A percentile compares a stretch with the other conserved stretches of the same genome.
Conservation (phyloP, 2,797 vertebrate genomes). For the Lutjanus campechanus region DNA sequence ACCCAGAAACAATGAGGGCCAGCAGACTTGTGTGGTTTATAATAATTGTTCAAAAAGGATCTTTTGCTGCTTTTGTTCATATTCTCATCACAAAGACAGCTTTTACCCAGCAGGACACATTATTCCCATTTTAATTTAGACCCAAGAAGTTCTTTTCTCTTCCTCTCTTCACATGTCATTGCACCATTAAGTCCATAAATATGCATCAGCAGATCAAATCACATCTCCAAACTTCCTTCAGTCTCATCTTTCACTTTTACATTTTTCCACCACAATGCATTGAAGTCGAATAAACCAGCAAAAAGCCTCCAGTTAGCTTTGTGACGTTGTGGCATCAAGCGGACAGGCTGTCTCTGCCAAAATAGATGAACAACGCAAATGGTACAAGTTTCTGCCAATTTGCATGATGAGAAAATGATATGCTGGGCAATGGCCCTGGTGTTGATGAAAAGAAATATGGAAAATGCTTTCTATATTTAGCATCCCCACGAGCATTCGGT, state of each 20-base stretch:
- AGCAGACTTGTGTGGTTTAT: slow-evolving; percentile 29
- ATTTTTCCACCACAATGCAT: slow-evolving; percentile 11
- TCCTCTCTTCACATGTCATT: slow-evolving; percentile 37
- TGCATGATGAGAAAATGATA: slow-evolving; percentile 92
- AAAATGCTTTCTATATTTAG: slow-evolving; percentile 83
- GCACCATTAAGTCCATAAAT: slow-evolving; percentile 56
- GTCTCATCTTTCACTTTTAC: slow-evolving; percentile 35
- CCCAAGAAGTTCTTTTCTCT: slow-evolving; percentile 32
- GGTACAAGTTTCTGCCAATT: slow-evolving; percentile 88
- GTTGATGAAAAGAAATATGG: slow-evolving; percentile 83
- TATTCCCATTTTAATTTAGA: slow-evolving; percentile 56
- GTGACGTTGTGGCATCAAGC: slow-evolving; percentile 55
- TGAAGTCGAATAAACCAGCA: slow-evolving; percentile 58
- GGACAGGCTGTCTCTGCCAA: slow-evolving; percentile 60
- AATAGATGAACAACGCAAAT: slow-evolving; percentile 64
- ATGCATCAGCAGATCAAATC: slow-evolving; percentile 59
- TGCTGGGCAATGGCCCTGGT: slow-evolving; percentile 78
- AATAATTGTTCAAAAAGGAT: slow-evolving; percentile 43
- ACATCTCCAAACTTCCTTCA: slow-evolving; percentile 30
- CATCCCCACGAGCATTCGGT: slow-evolving; percentile 56
- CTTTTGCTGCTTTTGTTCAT: slow-evolving; percentile 38
- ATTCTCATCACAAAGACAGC: slow-evolving; percentile 31
- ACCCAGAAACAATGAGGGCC: slow-evolving; percentile 31
- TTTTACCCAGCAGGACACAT: slow-evolving; percentile 40
- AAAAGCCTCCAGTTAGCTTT: slow-evolving; percentile 51